Evolutionary conservation across 2,888 invertebrate genomes (phyloP).

Genomic region (Aelia acuminata): DNA sequence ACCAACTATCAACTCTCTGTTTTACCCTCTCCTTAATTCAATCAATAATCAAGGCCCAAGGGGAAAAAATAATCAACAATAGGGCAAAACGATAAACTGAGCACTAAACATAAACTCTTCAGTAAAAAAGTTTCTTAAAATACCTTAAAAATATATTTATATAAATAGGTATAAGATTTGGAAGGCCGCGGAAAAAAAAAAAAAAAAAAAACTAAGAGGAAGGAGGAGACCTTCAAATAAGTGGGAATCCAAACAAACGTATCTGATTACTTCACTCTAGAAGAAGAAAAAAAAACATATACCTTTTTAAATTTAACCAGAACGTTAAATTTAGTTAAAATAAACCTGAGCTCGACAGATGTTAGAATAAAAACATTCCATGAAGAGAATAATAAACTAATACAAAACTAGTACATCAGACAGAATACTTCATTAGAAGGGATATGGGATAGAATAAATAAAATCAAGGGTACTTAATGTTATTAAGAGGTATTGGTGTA

Average conservation of each 20-base stretch:
- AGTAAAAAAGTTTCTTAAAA: neutral
- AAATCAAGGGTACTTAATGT: too few relatives aligned
- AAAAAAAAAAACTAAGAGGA: too few relatives aligned
- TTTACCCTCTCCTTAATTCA: neutral
- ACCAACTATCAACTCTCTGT: neutral
- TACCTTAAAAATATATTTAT: neutral
- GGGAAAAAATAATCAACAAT: neutral
- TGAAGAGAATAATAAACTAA: neutral
- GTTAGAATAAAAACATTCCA: neutral
- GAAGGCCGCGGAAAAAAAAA: neutral
- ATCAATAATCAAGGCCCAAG: neutral
- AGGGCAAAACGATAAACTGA: neutral
- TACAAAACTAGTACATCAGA: neutral
- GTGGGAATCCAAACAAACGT: neutral
- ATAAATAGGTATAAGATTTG: neutral
- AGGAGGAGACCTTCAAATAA: neutral
- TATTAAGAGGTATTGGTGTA: too few relatives aligned
- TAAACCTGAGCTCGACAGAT: neutral
- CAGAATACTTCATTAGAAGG: too few relatives aligned
- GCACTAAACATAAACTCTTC: neutral
- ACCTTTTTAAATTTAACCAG: neutral
- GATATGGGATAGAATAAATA: too few relatives aligned
- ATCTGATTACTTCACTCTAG: neutral
- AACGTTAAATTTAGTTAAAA: neutral
- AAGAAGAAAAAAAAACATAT: neutral